Conservation (phyloP, 2,888 invertebrate genomes). For the Spatulosminthurus flaviceps region DNA sequence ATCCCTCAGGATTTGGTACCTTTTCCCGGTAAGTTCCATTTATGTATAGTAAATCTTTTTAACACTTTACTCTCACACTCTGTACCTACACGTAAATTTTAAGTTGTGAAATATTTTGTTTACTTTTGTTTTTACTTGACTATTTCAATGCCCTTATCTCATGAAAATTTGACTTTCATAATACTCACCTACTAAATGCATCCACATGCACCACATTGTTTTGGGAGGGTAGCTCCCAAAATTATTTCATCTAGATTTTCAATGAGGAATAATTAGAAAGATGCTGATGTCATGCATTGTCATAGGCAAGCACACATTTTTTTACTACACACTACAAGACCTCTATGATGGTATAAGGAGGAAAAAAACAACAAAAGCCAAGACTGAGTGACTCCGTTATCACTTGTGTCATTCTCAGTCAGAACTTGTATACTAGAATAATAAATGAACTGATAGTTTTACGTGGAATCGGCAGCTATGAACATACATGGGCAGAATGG, state of each 20-base stretch:
- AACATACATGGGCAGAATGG: not conserved
- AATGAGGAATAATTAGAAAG: not conserved
- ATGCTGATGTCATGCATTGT: not conserved
- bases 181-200: too few species aligned
- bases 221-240: not conserved
- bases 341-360: not conserved
- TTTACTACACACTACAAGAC: not conserved
- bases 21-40: too few species aligned
- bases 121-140: too few species aligned
- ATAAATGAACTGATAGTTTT: constrained; percentile 1
- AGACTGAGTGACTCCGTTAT: not conserved
- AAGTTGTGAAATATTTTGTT: too few species aligned
- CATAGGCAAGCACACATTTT: too few species aligned
- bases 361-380: not conserved
- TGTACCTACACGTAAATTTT: too few species aligned
- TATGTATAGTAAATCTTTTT: too few species aligned
- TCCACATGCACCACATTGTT: not conserved
- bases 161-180: too few species aligned
- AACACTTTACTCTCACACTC: too few species aligned
- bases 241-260: constrained; percentile 7
- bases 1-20: too few species aligned
- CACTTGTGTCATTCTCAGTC: not conserved
- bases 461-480: not conserved
- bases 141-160: too few species aligned
- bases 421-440: not conserved